Base-by-base conservation (phyloP, 2,113 vertebrate genomes). In the Halichoeres trimaculatus region DNA sequence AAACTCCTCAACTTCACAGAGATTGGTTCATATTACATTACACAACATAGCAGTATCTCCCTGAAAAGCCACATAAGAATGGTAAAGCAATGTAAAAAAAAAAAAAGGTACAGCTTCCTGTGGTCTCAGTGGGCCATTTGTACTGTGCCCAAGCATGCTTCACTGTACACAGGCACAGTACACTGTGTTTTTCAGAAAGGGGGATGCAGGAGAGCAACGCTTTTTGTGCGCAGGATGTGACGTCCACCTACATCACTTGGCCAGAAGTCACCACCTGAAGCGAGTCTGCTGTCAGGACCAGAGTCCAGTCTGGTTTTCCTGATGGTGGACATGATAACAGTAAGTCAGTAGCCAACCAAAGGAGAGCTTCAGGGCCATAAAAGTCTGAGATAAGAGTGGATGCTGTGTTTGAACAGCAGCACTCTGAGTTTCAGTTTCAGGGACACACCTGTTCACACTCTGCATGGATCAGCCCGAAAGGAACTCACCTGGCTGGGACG, bases 231-330 rank as follows among this genome's bases (percentile, higher is more conserved):
- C 13, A 45, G 35, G 65, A 63, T 58, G 23, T 47, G 54, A 79
- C 34, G 24, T 2, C 56, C 66, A 19, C 61, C 4, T 23, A n/a
- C 34, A 16, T 43, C 41, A n/a, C 4, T 22, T 19, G 45, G 40
- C 36, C n/a, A 0, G 24, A 60, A 58, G 74, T 76, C 66, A 35
- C 26, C 17, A 45, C 62, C n/a, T 61, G 22, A 76, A 17, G 8
- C 23, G 19, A 35, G 23, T 30, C 58, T 20, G 23, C 8, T 11
- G 30, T 20, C 40, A 63, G 55, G 87, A 79, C 56, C 78, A 91
- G 75, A 91, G 91, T 93, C 76, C 92, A 86, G 20, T 51, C 9
- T 64, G 75, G 75, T 58, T 53, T 60, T 3, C 35, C 12, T 1
- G 10, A 8, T 76, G 43, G 4, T 30, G 43, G 41, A 9, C 13